These are phyloP conservation scores for Homarus gammarus DNA, from an alignment of 2,888 invertebrate species.

Conservation along the genomic window DNA sequence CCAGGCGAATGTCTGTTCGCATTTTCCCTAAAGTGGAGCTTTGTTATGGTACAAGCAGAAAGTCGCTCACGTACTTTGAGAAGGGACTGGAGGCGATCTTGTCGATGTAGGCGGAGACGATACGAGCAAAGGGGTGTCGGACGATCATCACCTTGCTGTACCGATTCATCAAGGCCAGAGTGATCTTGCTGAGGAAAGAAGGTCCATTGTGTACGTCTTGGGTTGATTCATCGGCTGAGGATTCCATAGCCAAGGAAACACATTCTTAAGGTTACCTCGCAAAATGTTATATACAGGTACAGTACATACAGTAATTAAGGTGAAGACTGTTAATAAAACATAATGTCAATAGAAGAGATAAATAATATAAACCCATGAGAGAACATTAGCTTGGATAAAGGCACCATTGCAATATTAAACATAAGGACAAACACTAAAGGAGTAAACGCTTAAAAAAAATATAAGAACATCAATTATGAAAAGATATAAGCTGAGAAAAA, in stretches of 20 bases:
- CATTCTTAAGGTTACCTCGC: no score
- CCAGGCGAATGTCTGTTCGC: no score
- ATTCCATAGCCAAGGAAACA: no score
- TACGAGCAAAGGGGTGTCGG: slow-evolving; percentile 58
- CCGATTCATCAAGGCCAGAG: background rate
- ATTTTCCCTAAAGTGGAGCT: no score
- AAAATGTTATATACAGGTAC: no score
- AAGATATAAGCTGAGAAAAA: background rate
- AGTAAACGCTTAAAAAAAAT: background rate
- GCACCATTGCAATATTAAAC: background rate
- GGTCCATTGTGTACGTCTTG: background rate
- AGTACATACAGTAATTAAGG: no score
- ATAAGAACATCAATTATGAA: background rate
- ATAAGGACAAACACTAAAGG: background rate
- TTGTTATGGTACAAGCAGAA: no score
- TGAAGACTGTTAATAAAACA: no score
- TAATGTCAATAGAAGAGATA: no score
- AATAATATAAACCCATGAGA: no score
- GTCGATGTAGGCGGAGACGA: slow-evolving; percentile 56
- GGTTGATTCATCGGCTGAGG: no score
- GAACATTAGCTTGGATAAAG: background rate
- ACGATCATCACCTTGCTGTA: slow-evolving; percentile 47
- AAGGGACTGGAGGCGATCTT: slow-evolving; percentile 19
- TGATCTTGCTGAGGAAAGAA: background rate
- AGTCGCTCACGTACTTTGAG: slow-evolving; percentile 5